phyloP scores from a whole-genome alignment of 2,797 vertebrate genomes.

The Esox masquinongy region DNA sequence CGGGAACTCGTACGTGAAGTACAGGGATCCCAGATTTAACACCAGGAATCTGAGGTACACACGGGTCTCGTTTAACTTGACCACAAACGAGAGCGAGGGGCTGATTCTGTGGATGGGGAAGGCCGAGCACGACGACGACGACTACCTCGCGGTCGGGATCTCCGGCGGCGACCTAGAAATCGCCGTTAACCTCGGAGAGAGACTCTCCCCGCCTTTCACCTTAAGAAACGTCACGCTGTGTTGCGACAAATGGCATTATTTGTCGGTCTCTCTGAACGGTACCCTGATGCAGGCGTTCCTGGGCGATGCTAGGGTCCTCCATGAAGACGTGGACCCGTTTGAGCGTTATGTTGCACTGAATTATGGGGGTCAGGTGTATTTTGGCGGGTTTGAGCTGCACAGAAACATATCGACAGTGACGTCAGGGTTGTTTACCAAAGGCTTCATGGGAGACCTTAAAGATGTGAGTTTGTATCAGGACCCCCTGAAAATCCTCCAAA shows the following conservation, averaged over 20 bases:
- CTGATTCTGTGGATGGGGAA: conserved; percentile 85
- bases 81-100: conserved; percentile 63
- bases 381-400: conserved; percentile 84
- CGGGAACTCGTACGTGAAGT: conserved; percentile 83
- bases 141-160: conserved; percentile 85
- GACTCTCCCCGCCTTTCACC: conserved; percentile 67
- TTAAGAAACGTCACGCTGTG: conserved; percentile 62
- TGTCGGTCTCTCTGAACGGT: conserved; percentile 75
- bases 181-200: conserved; percentile 84
- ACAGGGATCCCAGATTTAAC: conserved; percentile 73
- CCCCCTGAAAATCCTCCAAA: conserved; percentile 68
- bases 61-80: conserved; percentile 80
- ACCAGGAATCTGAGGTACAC: conserved; percentile 74
- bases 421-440: conserved; percentile 77
- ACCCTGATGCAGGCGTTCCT: conserved; percentile 78
- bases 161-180: conserved; percentile 75
- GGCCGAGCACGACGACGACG: conserved; percentile 79
- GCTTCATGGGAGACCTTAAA: conserved; percentile 81
- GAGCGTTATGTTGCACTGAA: conserved; percentile 84
- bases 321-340: conserved; percentile 78
- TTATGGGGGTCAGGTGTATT: conserved; percentile 79
- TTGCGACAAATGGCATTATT: conserved; percentile 74
- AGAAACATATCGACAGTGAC: conserved; percentile 74
- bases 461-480: conserved; percentile 82
- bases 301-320: conserved; percentile 69